Conservation (phyloP, 2,888 invertebrate species). For the Brassicogethes aeneus region DNA sequence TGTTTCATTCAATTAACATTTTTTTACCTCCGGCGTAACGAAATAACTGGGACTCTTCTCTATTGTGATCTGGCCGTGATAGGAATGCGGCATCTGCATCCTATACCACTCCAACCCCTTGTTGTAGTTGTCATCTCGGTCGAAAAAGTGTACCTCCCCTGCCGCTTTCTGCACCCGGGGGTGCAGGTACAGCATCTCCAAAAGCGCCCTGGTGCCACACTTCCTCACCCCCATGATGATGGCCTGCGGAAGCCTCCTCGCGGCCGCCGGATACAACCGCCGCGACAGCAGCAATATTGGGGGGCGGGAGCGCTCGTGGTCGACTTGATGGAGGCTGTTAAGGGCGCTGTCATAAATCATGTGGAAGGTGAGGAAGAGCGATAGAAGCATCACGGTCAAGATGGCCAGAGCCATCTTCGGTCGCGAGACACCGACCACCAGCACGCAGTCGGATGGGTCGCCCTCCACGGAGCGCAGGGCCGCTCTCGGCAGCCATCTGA, state of each 20-base stretch:
- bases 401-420: conserved; percentile 75
- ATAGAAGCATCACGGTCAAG: conserved; percentile 69
- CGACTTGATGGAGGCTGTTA: conserved; percentile 60
- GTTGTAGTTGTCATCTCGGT: conserved; percentile 86
- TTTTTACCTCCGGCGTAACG: conserved; percentile 80
- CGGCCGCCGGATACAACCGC: conserved; percentile 48
- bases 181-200: conserved; percentile 94
- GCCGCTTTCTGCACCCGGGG: conserved; percentile 87
- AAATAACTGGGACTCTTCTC: conserved; percentile 99
- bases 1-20: neutral
- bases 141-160: conserved; percentile 95
- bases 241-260: conserved; percentile 60
- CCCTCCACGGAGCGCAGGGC: conserved; percentile 77
- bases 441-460: conserved; percentile 76
- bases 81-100: conserved; percentile 89
- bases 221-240: conserved; percentile 94
- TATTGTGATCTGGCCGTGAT: conserved; percentile 85
- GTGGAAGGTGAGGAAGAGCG: conserved; percentile 77
- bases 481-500: conserved; percentile 74
- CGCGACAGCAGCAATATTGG: conserved; percentile 38
- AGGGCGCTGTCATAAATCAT: conserved; percentile 78
- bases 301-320: conserved; percentile 40
- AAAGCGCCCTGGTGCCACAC: conserved; percentile 90
- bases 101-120: conserved; percentile 93
- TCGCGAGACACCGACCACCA: conserved; percentile 76